A percentile compares a stretch with the other conserved stretches of the same genome.
These are phyloP conservation scores for Lota lota DNA, from an alignment of 2,113 vertebrate species.

Conservation along the genomic window DNA sequence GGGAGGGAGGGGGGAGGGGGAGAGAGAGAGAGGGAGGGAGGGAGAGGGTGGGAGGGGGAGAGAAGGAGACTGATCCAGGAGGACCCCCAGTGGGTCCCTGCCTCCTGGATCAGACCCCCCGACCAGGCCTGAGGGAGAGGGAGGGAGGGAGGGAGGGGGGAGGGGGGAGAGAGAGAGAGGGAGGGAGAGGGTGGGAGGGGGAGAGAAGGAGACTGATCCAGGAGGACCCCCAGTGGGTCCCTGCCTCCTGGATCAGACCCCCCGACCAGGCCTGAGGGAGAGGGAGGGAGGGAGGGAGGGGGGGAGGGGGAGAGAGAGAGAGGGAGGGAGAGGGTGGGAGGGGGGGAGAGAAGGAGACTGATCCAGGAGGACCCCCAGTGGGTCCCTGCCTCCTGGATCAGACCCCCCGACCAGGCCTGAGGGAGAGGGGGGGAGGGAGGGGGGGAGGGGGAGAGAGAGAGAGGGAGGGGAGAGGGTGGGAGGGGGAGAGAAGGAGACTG, in stretches of 20 bases:
- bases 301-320: background rate
- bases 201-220: constrained; percentile 53
- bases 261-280: constrained; percentile 60
- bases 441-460: background rate
- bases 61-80: constrained; percentile 71
- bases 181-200: background rate
- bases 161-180: background rate
- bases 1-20: too few relatives aligned
- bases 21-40: background rate
- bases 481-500: too few relatives aligned
- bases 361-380: constrained; percentile 88
- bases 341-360: too few relatives aligned
- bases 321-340: background rate
- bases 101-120: constrained; percentile 82
- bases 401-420: constrained; percentile 70
- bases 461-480: background rate
- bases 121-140: constrained; percentile 55
- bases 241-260: constrained; percentile 84
- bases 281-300: too few relatives aligned
- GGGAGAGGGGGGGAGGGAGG: too few relatives aligned
- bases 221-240: constrained; percentile 91
- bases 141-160: background rate
- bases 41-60: background rate
- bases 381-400: constrained; percentile 89
- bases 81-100: constrained; percentile 91